Evolutionary conservation across 2,113 vertebrate species (phyloP), one percentile per base, ranked within the genome.

Genomic region (Romanogobio albipinnatus): DNA sequence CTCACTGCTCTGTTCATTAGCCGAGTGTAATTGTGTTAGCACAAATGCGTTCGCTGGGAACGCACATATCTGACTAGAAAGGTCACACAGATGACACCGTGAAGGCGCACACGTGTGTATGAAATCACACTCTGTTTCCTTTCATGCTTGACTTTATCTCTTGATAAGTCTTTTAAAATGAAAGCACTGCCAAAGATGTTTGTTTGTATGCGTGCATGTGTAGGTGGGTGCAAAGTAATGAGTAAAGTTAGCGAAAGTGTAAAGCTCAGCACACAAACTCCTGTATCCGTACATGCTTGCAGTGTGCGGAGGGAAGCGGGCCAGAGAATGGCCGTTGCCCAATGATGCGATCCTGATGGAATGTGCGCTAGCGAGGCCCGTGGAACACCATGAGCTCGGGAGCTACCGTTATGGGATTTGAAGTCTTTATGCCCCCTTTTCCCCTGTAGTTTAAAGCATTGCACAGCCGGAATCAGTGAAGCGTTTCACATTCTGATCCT

Each of bases 1-100:
- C 91, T 86, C 88, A 80, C 85, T 76, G 71, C 87, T 88, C 90
- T 92, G 92, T 94, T 94, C 93, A 94, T 94, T 94, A 94, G 93
- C 90, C 82, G 82, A 85, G 91, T 93, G 91, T 94, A 94, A 94
- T 94, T 94, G 93, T 94, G 92, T 94, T 94, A 93, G 94, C 92
- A 86, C 91, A 93, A 91, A 93, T 87, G 90, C 90, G 86, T 89
- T 89, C 90, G 82, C 86, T 85, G 82, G 75, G 24, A 91, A 87
- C 90, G 88, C 89, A 89, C 92, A 93, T 90, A 91, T 92, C 89
- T 89, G 88, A 86, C 89, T 92, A 90, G 89, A 94, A 94, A 94
- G 94, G 94, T 94, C 93, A 94, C 85, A 83, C 90, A 47, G 91
- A 90, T 82, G 84, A 86, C 84, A 86, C 8, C 49, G 47, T 74